These are phyloP conservation scores for Podarcis lilfordi DNA, from an alignment of 2,797 vertebrate species.

Conservation along the genomic window DNA sequence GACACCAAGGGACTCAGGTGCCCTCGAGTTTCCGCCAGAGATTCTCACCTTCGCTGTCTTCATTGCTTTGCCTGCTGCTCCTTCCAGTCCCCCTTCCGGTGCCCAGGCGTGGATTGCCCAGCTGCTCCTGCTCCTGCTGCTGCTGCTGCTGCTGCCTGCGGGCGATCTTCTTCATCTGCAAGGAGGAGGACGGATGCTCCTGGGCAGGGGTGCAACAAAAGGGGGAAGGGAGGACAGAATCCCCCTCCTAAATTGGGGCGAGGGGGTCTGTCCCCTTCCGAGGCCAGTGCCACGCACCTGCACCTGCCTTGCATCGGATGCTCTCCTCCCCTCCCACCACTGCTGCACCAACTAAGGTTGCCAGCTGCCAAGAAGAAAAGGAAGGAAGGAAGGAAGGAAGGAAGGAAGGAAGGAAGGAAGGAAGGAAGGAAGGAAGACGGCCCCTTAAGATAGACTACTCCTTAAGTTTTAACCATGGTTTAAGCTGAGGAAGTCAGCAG, in stretches of 20 bases:
- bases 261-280: not conserved
- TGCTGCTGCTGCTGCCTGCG: slow-evolving; percentile 87
- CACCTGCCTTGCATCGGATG: not conserved
- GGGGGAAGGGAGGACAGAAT: slow-evolving; percentile 33
- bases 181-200: slow-evolving; percentile 24
- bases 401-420: too few relatives aligned
- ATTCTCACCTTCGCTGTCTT: slow-evolving; percentile 87
- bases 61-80: slow-evolving; percentile 87
- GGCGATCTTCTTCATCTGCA: slow-evolving; percentile 93
- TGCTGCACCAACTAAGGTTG: not conserved
- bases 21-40: not conserved
- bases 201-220: slow-evolving; percentile 29
- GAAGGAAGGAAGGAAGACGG: not conserved
- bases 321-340: not conserved
- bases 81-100: slow-evolving; percentile 68
- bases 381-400: too few relatives aligned
- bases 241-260: slow-evolving; percentile 19
- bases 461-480: not conserved
- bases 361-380: not conserved
- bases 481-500: not conserved
- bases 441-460: not conserved
- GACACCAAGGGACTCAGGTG: too few relatives aligned
- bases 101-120: slow-evolving; percentile 83
- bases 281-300: not conserved
- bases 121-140: slow-evolving; percentile 88